A percentile compares a stretch with the other conserved stretches of the same genome.
Evolutionary conservation across 2,113 vertebrate genomes (phyloP).

Genomic region (Meleagris gallopavo): DNA sequence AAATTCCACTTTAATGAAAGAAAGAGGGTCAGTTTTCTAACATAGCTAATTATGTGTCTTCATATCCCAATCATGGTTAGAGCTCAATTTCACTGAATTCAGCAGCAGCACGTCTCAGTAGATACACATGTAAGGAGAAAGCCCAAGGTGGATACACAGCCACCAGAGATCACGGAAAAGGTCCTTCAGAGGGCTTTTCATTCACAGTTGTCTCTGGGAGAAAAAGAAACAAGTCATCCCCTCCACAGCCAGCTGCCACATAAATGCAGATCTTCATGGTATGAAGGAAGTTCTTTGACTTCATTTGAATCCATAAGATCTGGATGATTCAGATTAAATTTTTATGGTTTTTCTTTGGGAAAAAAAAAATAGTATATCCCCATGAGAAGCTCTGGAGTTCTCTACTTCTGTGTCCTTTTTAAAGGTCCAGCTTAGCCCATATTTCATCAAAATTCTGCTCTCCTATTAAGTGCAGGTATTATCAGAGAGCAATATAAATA

Average conservation of each 20-base stretch:
- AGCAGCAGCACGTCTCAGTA: neutral
- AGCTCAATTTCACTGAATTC: conserved; percentile 22
- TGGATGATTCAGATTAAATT: neutral
- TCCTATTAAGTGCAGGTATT: neutral
- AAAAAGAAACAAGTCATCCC: neutral
- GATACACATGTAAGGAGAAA: neutral
- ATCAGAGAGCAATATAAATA: neutral
- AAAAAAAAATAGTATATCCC: neutral
- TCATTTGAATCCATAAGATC: neutral
- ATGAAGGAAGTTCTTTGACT: neutral
- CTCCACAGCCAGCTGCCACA: neutral
- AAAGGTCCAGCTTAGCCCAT: neutral
- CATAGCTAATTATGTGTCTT: conserved; percentile 63
- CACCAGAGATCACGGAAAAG: neutral
- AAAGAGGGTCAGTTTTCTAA: conserved; percentile 71
- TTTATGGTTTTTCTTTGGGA: neutral
- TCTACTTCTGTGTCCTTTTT: neutral
- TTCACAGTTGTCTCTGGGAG: neutral
- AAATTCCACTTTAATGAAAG: conserved; percentile 75
- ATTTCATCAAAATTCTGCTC: neutral
- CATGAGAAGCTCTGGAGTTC: neutral
- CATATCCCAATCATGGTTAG: conserved; percentile 48
- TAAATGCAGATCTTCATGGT: neutral
- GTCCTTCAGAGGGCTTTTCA: neutral
- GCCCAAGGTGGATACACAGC: conserved; percentile 1